phyloP scores from a whole-genome alignment of 2,113 vertebrate species.

The Tursiops truncatus region DNA sequence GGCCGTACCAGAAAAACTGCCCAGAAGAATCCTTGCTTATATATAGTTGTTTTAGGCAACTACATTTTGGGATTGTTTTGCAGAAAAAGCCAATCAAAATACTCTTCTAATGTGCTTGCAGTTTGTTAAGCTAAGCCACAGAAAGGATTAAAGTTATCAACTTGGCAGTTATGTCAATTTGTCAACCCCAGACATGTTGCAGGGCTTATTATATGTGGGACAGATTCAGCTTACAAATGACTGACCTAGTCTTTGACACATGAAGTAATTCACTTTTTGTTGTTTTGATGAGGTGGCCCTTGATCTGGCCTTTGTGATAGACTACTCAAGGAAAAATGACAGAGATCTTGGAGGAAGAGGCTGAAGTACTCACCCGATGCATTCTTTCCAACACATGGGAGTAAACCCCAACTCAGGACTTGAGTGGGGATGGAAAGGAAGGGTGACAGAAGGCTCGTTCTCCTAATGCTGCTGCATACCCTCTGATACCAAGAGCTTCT shows the following conservation, averaged over 20 bases:
- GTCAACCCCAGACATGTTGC: neutral
- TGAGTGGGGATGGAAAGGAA: neutral
- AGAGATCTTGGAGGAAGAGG: neutral
- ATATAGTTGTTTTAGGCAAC: neutral
- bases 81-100: neutral
- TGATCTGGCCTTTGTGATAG: neutral
- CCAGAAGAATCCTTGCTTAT: neutral
- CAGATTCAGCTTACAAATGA: neutral
- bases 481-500: neutral
- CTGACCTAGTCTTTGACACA: neutral
- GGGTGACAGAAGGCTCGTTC: neutral
- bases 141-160: neutral
- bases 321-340: neutral
- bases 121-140: neutral
- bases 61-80: neutral
- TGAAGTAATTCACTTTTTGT: neutral
- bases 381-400: neutral
- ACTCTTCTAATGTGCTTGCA: neutral
- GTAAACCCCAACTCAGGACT: neutral
- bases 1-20: neutral
- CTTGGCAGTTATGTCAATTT: neutral
- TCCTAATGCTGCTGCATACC: neutral
- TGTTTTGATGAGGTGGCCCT: neutral
- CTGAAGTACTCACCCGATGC: neutral
- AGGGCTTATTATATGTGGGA: neutral